These are phyloP conservation scores for Spongilla lacustris DNA, from an alignment of 37 sponge, comb jelly and placozoan species.

Conservation along the genomic window DNA sequence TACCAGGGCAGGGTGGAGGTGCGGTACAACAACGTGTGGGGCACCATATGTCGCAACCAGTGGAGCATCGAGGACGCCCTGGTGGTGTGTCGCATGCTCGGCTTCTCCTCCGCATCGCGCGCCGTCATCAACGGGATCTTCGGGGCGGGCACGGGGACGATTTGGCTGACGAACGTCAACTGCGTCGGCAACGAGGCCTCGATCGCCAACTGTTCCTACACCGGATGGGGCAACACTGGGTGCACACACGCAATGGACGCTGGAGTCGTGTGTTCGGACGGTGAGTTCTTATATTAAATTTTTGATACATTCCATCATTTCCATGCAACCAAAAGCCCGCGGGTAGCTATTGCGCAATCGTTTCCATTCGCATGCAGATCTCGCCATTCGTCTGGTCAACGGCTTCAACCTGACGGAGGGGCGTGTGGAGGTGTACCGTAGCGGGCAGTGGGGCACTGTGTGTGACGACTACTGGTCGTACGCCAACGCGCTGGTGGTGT, in stretches of 20 bases:
- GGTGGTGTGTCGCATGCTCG: conserved; percentile 49
- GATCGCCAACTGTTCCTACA: not conserved
- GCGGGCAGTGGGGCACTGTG: conserved; percentile 59
- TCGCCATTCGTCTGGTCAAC: conserved; percentile 16
- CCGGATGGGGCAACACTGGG: conserved; percentile 12
- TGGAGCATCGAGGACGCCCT: conserved; percentile 44
- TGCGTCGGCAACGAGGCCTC: conserved; percentile 13
- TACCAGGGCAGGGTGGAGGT: conserved; percentile 64
- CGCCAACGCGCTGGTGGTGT: conserved; percentile 55
- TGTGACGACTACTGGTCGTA: conserved; percentile 54
- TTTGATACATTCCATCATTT: too few relatives aligned
- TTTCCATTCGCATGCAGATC: not conserved
- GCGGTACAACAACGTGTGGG: conserved; percentile 43
- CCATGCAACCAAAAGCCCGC: too few relatives aligned
- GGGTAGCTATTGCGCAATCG: too few relatives aligned
- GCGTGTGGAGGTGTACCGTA: conserved; percentile 69
- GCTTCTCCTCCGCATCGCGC: conserved; percentile 38
- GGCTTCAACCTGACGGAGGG: conserved; percentile 23
- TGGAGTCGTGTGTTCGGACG: conserved; percentile 28
- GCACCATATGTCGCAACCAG: conserved; percentile 41
- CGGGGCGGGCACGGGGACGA: not conserved
- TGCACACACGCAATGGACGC: conserved; percentile 36
- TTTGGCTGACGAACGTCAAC: conserved; percentile 6
- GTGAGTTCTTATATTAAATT: not conserved
- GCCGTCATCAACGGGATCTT: conserved; percentile 14